Conservation (phyloP, 2,888 invertebrate genomes). For the Stenoptilia bipunctidactyla region DNA sequence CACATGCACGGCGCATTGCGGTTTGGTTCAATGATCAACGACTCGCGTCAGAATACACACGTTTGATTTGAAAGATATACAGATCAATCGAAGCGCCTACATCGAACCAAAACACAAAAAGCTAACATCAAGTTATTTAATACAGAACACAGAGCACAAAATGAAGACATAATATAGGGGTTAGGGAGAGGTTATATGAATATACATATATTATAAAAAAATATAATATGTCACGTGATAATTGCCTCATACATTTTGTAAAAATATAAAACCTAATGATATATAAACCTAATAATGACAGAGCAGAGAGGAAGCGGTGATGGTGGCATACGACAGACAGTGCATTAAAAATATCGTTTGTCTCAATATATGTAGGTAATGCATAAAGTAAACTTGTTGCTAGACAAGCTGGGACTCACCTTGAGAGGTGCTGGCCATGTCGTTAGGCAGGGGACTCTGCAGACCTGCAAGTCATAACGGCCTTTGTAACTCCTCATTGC, state of each 20-base stretch:
- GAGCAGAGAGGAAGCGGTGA: constrained; percentile 74
- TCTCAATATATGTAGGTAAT: constrained; percentile 69
- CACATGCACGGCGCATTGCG: constrained; percentile 66
- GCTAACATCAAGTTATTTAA: constrained; percentile 57
- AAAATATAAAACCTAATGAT: constrained; percentile 62
- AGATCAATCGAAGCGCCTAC: constrained; percentile 32
- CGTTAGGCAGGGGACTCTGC: constrained; percentile 75
- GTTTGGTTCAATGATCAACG: constrained; percentile 64
- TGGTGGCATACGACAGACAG: constrained; percentile 73
- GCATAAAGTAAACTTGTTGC: constrained; percentile 67
- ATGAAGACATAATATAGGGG: constrained; percentile 63
- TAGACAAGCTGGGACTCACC: constrained; percentile 77
- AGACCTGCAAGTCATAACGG: constrained; percentile 65
- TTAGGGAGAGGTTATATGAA: constrained; percentile 52
- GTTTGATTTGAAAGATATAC: not conserved
- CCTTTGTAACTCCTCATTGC: constrained; percentile 19
- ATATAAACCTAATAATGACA: constrained; percentile 71
- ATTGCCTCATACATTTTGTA: constrained; percentile 66
- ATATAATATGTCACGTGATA: constrained; percentile 62
- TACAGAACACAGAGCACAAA: constrained; percentile 64
- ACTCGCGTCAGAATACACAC: constrained; percentile 11
- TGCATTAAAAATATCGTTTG: constrained; percentile 71
- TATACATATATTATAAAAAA: constrained; percentile 43
- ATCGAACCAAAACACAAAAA: constrained; percentile 69
- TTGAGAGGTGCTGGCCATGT: constrained; percentile 88